phyloP scores from a whole-genome alignment of 1,140 invertebrate species.

The Eufriesea mexicana region DNA sequence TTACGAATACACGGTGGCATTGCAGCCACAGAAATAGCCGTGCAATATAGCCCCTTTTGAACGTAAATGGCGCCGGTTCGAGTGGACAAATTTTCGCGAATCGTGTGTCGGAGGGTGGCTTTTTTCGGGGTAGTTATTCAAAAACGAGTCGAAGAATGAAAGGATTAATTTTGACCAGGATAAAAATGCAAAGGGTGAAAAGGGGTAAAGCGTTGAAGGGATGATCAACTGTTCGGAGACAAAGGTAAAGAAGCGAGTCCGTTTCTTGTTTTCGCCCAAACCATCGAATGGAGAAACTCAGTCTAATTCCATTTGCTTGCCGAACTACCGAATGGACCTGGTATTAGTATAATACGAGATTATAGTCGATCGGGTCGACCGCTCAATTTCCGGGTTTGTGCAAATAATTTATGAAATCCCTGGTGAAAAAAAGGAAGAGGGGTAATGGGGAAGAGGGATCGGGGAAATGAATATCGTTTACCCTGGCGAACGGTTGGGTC shows the following conservation, averaged over 20 bases:
- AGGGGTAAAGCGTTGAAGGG: background rate
- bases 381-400: slow-evolving; percentile 34
- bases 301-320: slow-evolving; percentile 34
- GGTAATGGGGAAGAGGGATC: background rate
- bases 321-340: slow-evolving; percentile 14
- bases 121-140: background rate
- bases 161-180: slow-evolving; percentile 27
- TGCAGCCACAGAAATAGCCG: background rate
- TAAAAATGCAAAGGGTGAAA: slow-evolving; percentile 10
- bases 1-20: no score
- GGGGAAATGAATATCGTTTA: background rate
- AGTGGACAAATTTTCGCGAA: background rate
- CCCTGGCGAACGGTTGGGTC: no score
- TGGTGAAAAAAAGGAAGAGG: background rate
- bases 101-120: background rate
- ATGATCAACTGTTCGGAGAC: background rate
- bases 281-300: background rate
- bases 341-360: slow-evolving; percentile 43
- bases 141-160: slow-evolving; percentile 27
- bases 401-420: slow-evolving; percentile 42
- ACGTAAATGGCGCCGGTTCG: background rate
- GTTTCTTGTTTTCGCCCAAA: slow-evolving; percentile 13
- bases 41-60: background rate
- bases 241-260: background rate
- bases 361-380: slow-evolving; percentile 17